Base-by-base conservation (phyloP, 2,797 vertebrate genomes). In the Bradypodion ventrale region DNA sequence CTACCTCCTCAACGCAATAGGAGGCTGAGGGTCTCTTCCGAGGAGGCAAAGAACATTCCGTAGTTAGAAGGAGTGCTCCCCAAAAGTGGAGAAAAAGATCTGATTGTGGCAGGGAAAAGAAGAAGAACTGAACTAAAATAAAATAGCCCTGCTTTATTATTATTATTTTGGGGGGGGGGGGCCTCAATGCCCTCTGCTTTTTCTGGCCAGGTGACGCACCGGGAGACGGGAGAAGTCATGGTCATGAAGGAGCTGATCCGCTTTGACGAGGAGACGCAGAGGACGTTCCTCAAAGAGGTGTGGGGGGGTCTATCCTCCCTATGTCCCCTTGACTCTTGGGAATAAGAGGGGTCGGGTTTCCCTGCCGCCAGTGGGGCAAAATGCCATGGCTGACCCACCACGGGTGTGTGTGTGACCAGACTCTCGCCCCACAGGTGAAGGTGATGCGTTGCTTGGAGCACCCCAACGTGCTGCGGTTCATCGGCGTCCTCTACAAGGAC, bases 161-260 rank as follows among this genome's bases (percentile, higher is more conserved):
- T n/a, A n/a, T n/a, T 1, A 16, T 44, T 21, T 21, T 19, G 4
- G 1, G 25, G 25, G 8, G 60, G 63, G n/a, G 29, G 63, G 13
- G 4, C 12, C 62, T 35, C 65, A 66, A 6, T 19, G 5, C 19
- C 32, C 1, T n/a, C 0, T 9, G 25, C 2, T 9, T 0, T 72
- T 68, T 83, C 75, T 0, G 40, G 62, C 0, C 89, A 99, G 98
- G 98, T 99, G 91, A 99, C 98, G 0, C 98, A 99, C 93, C 96
- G 93, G 85, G 97, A 98, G 93, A 99, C 98, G 0, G 98, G 98
- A 0, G 98, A 99, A 94, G 98, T 99, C 94, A 99, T 99, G 98
- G 98, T 98, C 84, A 99, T 99, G 98, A 99, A 99, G 94, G 98
- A 99, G 90, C 92, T 99, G 90, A 99, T 99, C 88, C 97, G 98